phyloP scores from a whole-genome alignment of 2,888 invertebrate genomes.

The Ectemnius cavifrons region DNA sequence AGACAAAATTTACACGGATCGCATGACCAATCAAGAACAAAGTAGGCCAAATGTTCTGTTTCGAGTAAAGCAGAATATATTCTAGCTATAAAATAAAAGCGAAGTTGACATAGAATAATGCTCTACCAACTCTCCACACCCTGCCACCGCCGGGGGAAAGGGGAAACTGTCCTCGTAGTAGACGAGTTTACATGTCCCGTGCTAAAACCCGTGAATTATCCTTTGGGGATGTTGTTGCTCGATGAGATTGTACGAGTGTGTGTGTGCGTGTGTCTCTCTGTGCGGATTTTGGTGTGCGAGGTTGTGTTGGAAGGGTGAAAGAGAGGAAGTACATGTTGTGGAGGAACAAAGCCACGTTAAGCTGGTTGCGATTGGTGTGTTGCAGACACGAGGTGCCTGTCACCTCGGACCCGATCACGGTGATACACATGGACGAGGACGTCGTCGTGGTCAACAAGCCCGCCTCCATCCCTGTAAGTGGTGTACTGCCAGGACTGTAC shows the following conservation, averaged over 20 bases:
- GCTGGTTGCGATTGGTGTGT: conserved; percentile 79
- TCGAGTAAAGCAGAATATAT: too few relatives aligned
- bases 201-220: conserved; percentile 2
- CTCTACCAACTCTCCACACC: too few relatives aligned
- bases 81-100: too few relatives aligned
- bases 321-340: conserved; percentile 28
- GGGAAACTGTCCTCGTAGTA: not conserved
- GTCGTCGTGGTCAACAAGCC: conserved; percentile 99
- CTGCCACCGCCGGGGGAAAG: too few relatives aligned
- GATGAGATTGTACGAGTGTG: not conserved
- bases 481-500: conserved; percentile 83
- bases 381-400: conserved; percentile 99
- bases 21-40: too few relatives aligned
- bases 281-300: not conserved
- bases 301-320: conserved; percentile 1
- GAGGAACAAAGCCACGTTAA: conserved; percentile 76
- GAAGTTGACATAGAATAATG: too few relatives aligned
- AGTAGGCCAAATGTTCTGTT: too few relatives aligned
- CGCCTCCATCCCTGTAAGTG: conserved; percentile 99
- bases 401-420: conserved; percentile 96
- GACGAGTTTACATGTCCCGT: conserved; percentile 1
- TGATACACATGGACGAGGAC: conserved; percentile 99
- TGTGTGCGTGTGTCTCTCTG: not conserved
- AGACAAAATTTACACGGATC: too few relatives aligned
- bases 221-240: not conserved